phyloP scores from a whole-genome alignment of 2,113 vertebrate genomes.

The Oceanodroma tethys region DNA sequence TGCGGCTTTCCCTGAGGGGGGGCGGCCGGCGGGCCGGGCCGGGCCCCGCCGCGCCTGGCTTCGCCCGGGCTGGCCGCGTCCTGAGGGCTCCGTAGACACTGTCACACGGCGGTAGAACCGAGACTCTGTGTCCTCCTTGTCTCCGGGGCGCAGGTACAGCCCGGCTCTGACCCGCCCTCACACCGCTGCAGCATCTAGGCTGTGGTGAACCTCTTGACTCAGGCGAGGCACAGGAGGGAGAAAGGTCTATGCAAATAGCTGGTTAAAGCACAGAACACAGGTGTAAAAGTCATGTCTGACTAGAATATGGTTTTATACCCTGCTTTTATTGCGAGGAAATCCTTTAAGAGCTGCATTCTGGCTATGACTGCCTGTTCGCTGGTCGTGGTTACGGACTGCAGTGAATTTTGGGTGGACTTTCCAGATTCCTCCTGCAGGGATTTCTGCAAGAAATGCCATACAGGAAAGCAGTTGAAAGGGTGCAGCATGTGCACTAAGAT shows the following conservation, averaged over 20 bases:
- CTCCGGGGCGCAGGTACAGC: no score
- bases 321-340: neutral
- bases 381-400: accelerated
- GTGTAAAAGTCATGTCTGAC: neutral
- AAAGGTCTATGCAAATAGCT: neutral
- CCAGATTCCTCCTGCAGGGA: neutral
- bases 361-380: neutral
- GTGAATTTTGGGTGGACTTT: neutral
- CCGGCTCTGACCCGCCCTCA: neutral
- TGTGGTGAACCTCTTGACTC: neutral
- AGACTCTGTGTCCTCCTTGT: accelerated
- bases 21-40: no score
- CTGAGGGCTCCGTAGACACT: accelerated
- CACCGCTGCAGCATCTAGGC: accelerated
- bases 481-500: neutral
- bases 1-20: accelerated
- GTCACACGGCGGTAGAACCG: accelerated
- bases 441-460: accelerated
- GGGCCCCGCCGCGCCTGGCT: no score
- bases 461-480: neutral
- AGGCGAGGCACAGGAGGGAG: accelerated
- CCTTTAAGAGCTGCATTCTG: neutral
- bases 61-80: no score
- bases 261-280: neutral
- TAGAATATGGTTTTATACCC: neutral